Evolutionary conservation across 2,888 invertebrate genomes (phyloP).

Genomic region (Bimastos eiseni): DNA sequence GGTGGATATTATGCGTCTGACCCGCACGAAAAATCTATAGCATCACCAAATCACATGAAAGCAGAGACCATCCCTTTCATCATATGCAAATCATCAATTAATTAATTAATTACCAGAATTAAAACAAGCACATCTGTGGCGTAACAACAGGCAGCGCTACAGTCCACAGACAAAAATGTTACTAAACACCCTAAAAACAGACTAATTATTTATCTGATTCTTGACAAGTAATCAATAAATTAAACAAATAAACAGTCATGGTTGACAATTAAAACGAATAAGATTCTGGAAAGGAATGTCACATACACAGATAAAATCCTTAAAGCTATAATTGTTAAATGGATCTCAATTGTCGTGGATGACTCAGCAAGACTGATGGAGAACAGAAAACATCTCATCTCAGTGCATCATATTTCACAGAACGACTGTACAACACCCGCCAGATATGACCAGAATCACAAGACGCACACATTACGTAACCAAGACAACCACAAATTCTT

Average conservation of each 20-base stretch:
- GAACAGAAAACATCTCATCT: neutral
- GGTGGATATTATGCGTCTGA: neutral
- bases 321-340: neutral
- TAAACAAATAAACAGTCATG: neutral
- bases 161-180: neutral
- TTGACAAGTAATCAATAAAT: neutral
- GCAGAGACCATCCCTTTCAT: neutral
- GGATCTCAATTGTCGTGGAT: neutral
- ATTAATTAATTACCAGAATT: no score
- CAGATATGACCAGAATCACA: neutral
- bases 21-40: neutral
- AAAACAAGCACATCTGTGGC: neutral
- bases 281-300: slow-evolving; percentile 3
- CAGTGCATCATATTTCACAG: no score
- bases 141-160: neutral
- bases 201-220: neutral
- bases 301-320: neutral
- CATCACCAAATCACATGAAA: neutral
- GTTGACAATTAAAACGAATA: neutral
- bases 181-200: slow-evolving; percentile 3
- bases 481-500: neutral
- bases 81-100: neutral
- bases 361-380: neutral
- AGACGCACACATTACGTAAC: neutral
- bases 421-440: neutral